phyloP scores from a whole-genome alignment of 2,113 vertebrate species.

The Polyodon spathula region DNA sequence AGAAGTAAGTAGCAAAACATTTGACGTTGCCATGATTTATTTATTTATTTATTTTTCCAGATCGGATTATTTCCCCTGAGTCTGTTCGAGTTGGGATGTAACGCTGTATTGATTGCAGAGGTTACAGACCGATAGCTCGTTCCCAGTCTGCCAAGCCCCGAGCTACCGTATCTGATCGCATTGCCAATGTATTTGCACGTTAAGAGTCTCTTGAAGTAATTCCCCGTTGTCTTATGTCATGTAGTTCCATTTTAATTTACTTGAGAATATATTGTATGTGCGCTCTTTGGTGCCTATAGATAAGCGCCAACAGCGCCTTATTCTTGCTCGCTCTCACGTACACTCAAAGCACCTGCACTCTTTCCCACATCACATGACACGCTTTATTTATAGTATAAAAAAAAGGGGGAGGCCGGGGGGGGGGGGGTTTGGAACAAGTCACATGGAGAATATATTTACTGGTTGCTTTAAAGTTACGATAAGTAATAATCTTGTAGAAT shows the following conservation, averaged over 20 bases:
- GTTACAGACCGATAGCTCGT: slow-evolving; percentile 11
- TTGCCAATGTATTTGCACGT: slow-evolving; percentile 19
- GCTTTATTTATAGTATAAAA: too few relatives aligned
- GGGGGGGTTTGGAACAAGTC: too few relatives aligned
- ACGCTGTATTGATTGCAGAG: slow-evolving; percentile 18
- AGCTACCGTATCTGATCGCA: slow-evolving; percentile 23
- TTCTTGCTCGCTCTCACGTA: too few relatives aligned
- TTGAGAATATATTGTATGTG: neutral
- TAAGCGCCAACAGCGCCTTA: too few relatives aligned
- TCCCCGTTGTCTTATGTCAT: slow-evolving; percentile 20
- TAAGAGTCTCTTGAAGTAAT: slow-evolving; percentile 4
- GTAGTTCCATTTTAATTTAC: neutral
- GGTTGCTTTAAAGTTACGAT: too few relatives aligned
- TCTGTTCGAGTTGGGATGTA: slow-evolving; percentile 13
- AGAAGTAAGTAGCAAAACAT: slow-evolving; percentile 16
- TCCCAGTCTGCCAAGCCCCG: slow-evolving; percentile 12
- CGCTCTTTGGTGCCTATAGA: too few relatives aligned
- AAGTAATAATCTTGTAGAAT: too few relatives aligned
- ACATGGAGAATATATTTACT: too few relatives aligned
- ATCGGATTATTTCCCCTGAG: slow-evolving; percentile 7
- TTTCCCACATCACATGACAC: too few relatives aligned
- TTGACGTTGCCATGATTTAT: slow-evolving; percentile 25
- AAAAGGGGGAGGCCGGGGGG: too few relatives aligned
- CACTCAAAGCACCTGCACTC: too few relatives aligned
- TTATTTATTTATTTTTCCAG: slow-evolving; percentile 16